phyloP scores from a whole-genome alignment of 1,140 invertebrate genomes.

The Drosophila kikkawai region DNA sequence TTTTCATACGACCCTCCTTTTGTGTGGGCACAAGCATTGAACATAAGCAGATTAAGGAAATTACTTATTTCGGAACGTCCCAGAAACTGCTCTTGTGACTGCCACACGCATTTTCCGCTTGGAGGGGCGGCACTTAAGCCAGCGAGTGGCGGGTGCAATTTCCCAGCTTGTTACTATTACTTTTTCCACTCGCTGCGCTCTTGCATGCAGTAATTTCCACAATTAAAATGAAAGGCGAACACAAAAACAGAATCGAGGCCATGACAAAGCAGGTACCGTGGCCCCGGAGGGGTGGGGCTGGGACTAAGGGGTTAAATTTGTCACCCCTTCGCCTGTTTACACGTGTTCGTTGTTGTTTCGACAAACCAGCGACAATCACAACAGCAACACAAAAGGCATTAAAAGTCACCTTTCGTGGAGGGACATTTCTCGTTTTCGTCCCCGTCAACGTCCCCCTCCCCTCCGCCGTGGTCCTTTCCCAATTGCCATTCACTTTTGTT shows the following conservation, averaged over 20 bases:
- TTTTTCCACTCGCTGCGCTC: slow-evolving; percentile 28
- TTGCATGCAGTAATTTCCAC: slow-evolving; percentile 67
- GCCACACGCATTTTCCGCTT: slow-evolving; percentile 13
- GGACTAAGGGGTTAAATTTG: slow-evolving; percentile 17
- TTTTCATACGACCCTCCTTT: background rate
- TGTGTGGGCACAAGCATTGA: background rate
- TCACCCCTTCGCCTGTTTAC: slow-evolving; percentile 29
- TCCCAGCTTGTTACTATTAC: slow-evolving; percentile 41
- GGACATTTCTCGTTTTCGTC: slow-evolving; percentile 32
- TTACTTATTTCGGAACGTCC: background rate
- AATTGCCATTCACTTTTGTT: slow-evolving; percentile 79
- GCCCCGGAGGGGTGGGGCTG: background rate
- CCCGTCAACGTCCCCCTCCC: slow-evolving; percentile 15
- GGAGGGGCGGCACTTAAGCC: slow-evolving; percentile 29
- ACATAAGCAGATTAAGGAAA: background rate
- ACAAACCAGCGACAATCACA: slow-evolving; percentile 76
- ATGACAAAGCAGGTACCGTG: slow-evolving; percentile 47
- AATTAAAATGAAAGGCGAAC: slow-evolving; percentile 66
- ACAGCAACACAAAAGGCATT: slow-evolving; percentile 73
- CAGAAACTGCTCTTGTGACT: slow-evolving; percentile 1
- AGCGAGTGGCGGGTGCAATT: slow-evolving; percentile 31
- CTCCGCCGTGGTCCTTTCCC: slow-evolving; percentile 62
- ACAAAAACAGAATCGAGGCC: slow-evolving; percentile 45
- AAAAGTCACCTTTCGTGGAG: slow-evolving; percentile 78
- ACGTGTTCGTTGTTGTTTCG: slow-evolving; percentile 51